These are phyloP conservation scores for Chloroceryle inda DNA, from an alignment of 2,797 vertebrate species.

Conservation along the genomic window DNA sequence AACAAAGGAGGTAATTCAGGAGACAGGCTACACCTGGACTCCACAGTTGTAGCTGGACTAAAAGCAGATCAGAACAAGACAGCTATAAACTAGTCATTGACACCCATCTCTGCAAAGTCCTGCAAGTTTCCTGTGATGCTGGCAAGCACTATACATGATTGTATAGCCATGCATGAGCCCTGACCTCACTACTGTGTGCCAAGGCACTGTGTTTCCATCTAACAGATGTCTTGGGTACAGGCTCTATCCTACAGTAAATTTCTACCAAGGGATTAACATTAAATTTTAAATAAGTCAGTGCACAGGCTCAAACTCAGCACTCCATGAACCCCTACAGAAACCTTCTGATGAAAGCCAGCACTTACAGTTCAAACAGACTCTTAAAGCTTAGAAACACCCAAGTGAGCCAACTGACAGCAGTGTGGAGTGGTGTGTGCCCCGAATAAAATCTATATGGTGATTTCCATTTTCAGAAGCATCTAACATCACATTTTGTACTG, in stretches of 20 bases:
- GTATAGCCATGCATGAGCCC: background rate
- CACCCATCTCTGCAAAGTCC: background rate
- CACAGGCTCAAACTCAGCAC: background rate
- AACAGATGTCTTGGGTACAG: background rate
- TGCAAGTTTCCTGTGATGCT: background rate
- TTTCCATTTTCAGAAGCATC: background rate
- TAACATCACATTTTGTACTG: background rate
- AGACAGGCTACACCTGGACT: background rate
- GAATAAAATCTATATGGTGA: background rate
- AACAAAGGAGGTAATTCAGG: background rate
- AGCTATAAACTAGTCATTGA: background rate
- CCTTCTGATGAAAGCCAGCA: background rate
- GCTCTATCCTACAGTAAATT: background rate
- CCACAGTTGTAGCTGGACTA: background rate
- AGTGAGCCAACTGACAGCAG: background rate
- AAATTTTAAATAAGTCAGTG: background rate
- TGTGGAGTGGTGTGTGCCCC: background rate
- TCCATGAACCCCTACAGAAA: background rate
- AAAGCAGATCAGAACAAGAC: background rate
- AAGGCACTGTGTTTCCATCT: background rate
- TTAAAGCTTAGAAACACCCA: background rate
- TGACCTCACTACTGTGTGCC: background rate
- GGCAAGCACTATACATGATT: background rate
- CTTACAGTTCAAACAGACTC: background rate
- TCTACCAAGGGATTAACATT: background rate